Evolutionary conservation across 2,113 vertebrate genomes (phyloP).

Genomic region (Poeciliopsis retropinna): DNA sequence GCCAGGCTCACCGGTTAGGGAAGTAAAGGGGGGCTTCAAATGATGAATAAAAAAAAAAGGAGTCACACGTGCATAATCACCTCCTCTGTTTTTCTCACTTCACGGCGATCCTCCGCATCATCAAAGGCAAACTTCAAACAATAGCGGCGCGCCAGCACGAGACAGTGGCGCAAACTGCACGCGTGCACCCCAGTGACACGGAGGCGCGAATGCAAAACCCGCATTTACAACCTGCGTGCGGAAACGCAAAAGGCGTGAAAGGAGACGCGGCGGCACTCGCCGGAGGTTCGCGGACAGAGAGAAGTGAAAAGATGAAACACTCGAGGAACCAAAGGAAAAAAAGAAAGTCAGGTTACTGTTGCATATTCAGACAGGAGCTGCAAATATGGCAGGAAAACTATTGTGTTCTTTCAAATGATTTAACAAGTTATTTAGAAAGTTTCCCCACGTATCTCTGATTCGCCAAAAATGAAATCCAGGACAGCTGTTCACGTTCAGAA

Average conservation of each 20-base stretch:
- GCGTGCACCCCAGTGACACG: conserved; percentile 15
- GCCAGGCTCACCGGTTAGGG: too few relatives aligned
- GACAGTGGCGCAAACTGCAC: conserved; percentile 52
- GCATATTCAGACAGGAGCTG: not conserved
- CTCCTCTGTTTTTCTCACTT: conserved; percentile 37
- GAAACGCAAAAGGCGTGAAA: conserved; percentile 32
- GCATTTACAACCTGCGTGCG: not conserved
- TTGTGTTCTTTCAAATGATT: too few relatives aligned
- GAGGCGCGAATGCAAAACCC: conserved; percentile 31
- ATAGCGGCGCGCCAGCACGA: conserved; percentile 28
- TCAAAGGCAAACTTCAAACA: conserved; percentile 33
- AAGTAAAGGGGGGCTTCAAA: too few relatives aligned
- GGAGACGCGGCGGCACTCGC: not conserved
- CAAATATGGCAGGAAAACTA: not conserved
- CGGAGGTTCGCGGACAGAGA: not conserved
- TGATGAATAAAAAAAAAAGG: not conserved
- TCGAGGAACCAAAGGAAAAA: too few relatives aligned
- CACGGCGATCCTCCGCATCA: conserved; percentile 14
- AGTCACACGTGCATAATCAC: conserved; percentile 6
- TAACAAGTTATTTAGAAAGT: too few relatives aligned
- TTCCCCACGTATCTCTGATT: too few relatives aligned
- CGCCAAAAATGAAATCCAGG: too few relatives aligned
- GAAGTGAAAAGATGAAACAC: not conserved
- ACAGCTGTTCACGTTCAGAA: too few relatives aligned
- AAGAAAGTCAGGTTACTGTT: not conserved